A percentile compares a stretch with the other conserved stretches of the same genome.
These are phyloP conservation scores for Neolamprologus fasciatus DNA, from an alignment of 2,113 vertebrate species.

Conservation along the genomic window DNA sequence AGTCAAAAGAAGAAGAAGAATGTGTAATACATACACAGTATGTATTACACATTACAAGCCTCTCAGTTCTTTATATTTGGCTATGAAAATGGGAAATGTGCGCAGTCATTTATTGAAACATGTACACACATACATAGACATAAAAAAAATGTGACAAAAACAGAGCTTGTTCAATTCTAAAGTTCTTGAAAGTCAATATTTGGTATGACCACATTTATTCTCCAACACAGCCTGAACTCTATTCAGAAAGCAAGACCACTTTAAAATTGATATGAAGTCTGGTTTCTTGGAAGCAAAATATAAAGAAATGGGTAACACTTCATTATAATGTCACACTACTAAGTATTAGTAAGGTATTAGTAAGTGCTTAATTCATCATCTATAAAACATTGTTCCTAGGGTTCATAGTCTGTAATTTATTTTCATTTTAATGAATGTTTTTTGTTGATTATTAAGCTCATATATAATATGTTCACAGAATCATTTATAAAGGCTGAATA, in stretches of 20 bases:
- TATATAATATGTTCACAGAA: background rate
- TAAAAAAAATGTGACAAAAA: accelerated
- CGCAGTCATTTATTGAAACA: background rate
- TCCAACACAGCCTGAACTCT: background rate
- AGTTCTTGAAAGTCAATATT: background rate
- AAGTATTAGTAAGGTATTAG: background rate
- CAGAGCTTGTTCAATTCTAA: background rate
- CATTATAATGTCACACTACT: background rate
- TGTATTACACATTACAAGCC: background rate
- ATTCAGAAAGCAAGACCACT: background rate
- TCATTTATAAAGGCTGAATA: background rate
- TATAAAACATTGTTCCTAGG: background rate
- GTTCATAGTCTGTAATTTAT: background rate
- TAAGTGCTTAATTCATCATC: background rate
- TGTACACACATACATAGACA: background rate
- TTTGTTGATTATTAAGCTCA: background rate
- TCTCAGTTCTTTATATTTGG: background rate
- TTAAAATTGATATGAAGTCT: background rate
- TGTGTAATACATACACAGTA: background rate
- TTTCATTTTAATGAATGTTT: background rate
- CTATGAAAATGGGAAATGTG: background rate
- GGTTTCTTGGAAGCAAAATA: background rate
- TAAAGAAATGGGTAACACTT: background rate
- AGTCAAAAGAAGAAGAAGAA: background rate
- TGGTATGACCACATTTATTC: background rate